Conservation (phyloP, 2,113 vertebrate species). For the Dolichotis patagonum region DNA sequence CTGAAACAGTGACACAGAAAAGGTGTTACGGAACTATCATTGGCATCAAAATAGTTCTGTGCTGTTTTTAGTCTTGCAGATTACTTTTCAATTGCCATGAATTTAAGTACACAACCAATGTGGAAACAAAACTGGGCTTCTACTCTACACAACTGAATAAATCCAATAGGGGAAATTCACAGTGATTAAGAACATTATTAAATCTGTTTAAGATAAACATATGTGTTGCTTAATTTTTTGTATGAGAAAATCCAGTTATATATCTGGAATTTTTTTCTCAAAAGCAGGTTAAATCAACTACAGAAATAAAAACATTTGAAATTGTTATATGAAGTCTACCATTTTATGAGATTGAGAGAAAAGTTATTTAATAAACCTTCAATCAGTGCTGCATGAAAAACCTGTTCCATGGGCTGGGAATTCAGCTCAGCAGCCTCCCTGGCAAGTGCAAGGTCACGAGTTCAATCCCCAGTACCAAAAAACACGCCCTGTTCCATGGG, state of each 20-base stretch:
- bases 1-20: not conserved
- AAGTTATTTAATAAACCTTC: not conserved
- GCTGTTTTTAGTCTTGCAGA: not conserved
- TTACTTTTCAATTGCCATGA: not conserved
- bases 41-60: not conserved
- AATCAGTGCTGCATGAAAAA: not conserved
- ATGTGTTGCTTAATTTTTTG: slow-evolving; percentile 39
- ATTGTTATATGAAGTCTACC: slow-evolving; percentile 5
- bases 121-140: not conserved
- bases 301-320: slow-evolving; percentile 2
- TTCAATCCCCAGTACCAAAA: too few species aligned
- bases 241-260: slow-evolving; percentile 26
- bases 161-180: not conserved
- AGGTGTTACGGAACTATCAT: too few species aligned
- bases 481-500: not conserved
- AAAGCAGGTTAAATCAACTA: slow-evolving; percentile 46
- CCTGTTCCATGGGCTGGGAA: not conserved
- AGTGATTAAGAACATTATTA: not conserved
- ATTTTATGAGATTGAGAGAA: not conserved
- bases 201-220: not conserved
- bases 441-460: too few species aligned
- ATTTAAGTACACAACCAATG: slow-evolving; percentile 5
- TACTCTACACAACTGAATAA: slow-evolving; percentile 18
- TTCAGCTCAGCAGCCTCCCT: too few species aligned
- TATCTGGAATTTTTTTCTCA: slow-evolving; percentile 49